Percentiles rank a stretch among this genome's conserved stretches.
Evolutionary conservation across 1,140 invertebrate species (phyloP).

Genomic region (Ceratina australensis): DNA sequence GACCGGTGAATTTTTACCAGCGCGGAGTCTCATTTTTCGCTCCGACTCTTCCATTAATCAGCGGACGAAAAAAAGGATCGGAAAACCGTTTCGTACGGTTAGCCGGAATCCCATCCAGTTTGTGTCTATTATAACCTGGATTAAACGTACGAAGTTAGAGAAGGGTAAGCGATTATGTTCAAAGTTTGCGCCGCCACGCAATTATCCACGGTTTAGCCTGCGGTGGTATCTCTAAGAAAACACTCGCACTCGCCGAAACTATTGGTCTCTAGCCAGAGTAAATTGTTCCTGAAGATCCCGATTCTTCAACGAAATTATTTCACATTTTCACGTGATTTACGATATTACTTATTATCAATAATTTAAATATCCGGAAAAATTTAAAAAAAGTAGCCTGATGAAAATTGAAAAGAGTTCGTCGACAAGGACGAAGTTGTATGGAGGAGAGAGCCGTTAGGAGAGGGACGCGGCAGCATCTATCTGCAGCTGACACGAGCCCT

Average conservation of each 20-base stretch:
- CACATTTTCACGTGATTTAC: neutral
- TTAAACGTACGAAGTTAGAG: neutral
- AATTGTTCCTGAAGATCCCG: neutral
- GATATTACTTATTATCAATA: too few species aligned
- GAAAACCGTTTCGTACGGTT: neutral
- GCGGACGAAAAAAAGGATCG: neutral
- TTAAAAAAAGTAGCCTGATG: too few species aligned
- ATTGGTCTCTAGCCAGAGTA: neutral
- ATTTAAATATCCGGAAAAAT: too few species aligned
- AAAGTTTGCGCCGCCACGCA: conserved; percentile 17
- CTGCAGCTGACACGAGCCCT: conserved; percentile 21
- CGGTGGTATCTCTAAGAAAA: conserved; percentile 38
- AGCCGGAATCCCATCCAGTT: conserved; percentile 11
- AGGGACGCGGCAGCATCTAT: conserved; percentile 1
- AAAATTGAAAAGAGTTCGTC: neutral
- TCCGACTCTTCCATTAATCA: neutral
- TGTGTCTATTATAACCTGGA: conserved; percentile 7
- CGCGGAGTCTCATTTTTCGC: conserved; percentile 16
- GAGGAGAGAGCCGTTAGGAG: neutral
- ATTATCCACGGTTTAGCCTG: conserved; percentile 30
- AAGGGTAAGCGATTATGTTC: conserved; percentile 12
- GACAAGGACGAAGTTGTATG: neutral
- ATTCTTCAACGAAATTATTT: neutral
- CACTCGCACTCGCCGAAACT: neutral
- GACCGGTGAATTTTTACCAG: neutral